Evolutionary conservation across 2,113 vertebrate genomes (phyloP), one percentile per base, ranked within the genome.

Genomic region (Larimichthys polyactis): DNA sequence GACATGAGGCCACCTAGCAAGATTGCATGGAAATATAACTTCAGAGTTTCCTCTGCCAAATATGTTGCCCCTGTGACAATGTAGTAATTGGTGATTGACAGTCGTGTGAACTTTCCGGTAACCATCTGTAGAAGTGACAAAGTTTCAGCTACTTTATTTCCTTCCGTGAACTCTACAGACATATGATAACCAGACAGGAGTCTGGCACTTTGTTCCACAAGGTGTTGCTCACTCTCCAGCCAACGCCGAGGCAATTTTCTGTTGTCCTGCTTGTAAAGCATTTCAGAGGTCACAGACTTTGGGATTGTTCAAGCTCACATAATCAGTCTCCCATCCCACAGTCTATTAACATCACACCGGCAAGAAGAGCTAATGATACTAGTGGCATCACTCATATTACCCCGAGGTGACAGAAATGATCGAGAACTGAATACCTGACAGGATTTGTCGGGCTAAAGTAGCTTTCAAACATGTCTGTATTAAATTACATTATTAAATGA

Each of bases 1-100:
- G 78, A 87, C 85, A 75, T 67, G 60, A 64, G 85, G 86, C 81
- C 84, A 87, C 78, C 64, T 67, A 16, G 59, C 49, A 75, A 78
- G 54, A 67, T 1, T 14, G 12, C 32, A 44, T 29, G 48, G 67
- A 79, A 84, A 84, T 66, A 58, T 20, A 43, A 55, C 17, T 70
- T 65, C 5, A 64, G 32, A 79, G 3, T 73, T 77, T 59, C 22
- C 22, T 78, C 59, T 46, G 46, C 11, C 29, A 36, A 76, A 49
- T 15, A 29, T 51, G n/a, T 67, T 27, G 19, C 29, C 27, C 5
- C 75, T 48, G 22, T 32, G 49, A 71, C 66, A 46, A 68, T 79
- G 70, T 65, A 59, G 79, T 92, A 79, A 85, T 52, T 65, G 44
- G 62, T 52, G 81, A 71, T 65, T 85, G 74, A 88, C 70, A 66